Evolutionary conservation across 2,888 invertebrate genomes (phyloP), one percentile per base, ranked within the genome.

Genomic region (Orthosia cruda): DNA sequence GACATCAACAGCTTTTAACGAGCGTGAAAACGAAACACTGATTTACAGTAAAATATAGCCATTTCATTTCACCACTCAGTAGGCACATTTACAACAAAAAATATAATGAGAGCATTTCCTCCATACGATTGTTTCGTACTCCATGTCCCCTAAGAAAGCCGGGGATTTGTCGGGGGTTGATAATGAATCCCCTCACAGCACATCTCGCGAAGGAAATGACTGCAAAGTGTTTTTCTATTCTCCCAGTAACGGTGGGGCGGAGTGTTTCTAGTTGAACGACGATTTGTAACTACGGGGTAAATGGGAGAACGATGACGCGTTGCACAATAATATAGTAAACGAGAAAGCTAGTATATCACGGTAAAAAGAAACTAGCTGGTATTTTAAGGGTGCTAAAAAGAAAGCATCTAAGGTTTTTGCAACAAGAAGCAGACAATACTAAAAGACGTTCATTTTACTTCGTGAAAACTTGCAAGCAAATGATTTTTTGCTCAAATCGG

Each of bases 141-240:
- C 86, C 74, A 78, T 73, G 85, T 86, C 87, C 90, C 91, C 90
- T 77, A 93, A 93, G 92, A 93, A 93, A 92, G 87, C 84, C 86
- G 89, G 90, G 92, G 95, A 95, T 95, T 94, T 95, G 94, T 93
- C 90, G 92, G 92, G 95, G 96, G 95, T 93, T 92, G 93, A 94
- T 96, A 96, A 96, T 95, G 95, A 96, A 95, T 95, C 96, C 94
- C 93, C 92, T 91, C 89, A 89, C 92, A 91, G 92, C 94, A 95
- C 94, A 95, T 95, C 95, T 94, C 92, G 90, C 89, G 89, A 93
- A 93, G 96, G 96, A 96, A 96, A 96, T 96, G 94, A 93, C 92
- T 92, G 93, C 93, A 94, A 96, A 96, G 95, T 96, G 96, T 95
- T 96, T 96, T 96, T 95, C 95, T 95, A 94, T 94, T 95, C 92